Evolutionary conservation across 2,113 vertebrate species (phyloP).

Genomic region (Otis tarda): DNA sequence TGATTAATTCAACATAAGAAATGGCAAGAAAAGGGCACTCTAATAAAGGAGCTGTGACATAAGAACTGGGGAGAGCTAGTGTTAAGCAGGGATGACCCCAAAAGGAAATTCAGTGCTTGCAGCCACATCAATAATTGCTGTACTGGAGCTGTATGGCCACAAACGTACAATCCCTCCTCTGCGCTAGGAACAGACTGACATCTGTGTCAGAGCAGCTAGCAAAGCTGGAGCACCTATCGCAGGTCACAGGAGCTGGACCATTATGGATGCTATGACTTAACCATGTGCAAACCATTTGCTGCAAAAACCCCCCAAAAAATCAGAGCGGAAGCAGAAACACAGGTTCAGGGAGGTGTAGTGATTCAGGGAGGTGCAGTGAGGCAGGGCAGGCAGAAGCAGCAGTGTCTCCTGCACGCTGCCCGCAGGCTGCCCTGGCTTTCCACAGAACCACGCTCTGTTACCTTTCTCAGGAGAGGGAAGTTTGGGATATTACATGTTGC

Average conservation of each 20-base stretch:
- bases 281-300: not conserved
- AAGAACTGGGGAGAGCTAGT: not conserved
- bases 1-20: constrained; percentile 50
- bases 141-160: not conserved
- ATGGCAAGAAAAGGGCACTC: constrained; percentile 15
- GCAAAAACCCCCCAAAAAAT: not conserved
- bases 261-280: not conserved
- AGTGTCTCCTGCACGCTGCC: not conserved
- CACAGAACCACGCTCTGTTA: not conserved
- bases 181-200: rapidly evolving
- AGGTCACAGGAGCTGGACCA: not conserved
- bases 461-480: not conserved
- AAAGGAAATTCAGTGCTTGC: not conserved
- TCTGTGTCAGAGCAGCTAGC: not conserved
- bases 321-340: not conserved
- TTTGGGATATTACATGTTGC: not conserved
- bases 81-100: not conserved
- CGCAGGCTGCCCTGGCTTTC: not conserved
- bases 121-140: not conserved
- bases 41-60: not conserved
- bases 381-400: not conserved
- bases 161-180: not conserved
- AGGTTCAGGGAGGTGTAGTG: not conserved
- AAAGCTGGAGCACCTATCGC: not conserved
- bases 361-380: not conserved